Evolutionary conservation across 2,113 vertebrate species (phyloP).

Genomic region (Micromys minutus): DNA sequence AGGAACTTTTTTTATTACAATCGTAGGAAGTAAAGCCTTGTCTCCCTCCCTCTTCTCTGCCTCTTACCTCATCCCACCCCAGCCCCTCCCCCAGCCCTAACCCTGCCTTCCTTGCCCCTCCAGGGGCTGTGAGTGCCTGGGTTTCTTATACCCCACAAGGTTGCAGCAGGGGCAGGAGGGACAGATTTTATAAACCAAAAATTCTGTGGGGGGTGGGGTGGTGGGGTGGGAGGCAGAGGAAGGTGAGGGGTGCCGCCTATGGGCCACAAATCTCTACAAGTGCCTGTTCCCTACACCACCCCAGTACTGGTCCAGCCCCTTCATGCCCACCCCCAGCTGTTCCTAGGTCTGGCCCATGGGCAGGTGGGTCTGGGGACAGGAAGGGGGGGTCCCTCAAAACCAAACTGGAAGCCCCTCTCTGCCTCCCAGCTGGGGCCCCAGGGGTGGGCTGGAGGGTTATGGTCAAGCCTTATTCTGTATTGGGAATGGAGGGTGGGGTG

Average conservation of each 20-base stretch:
- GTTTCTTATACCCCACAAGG: slow-evolving; percentile 67
- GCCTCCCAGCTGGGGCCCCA: slow-evolving; percentile 66
- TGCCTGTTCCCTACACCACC: slow-evolving; percentile 71
- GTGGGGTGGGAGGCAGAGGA: slow-evolving; percentile 18
- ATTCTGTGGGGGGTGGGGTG: slow-evolving; percentile 56
- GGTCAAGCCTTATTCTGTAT: slow-evolving; percentile 80
- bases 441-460: slow-evolving; percentile 55
- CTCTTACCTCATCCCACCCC: slow-evolving; percentile 9
- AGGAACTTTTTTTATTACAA: slow-evolving; percentile 79
- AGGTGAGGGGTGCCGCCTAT: slow-evolving; percentile 62
- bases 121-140: slow-evolving; percentile 78
- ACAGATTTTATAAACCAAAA: slow-evolving; percentile 79
- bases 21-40: slow-evolving; percentile 80
- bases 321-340: slow-evolving; percentile 57
- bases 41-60: slow-evolving; percentile 60
- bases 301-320: slow-evolving; percentile 45
- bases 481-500: slow-evolving; percentile 58
- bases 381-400: slow-evolving; percentile 63
- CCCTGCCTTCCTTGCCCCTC: slow-evolving; percentile 75
- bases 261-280: slow-evolving; percentile 78
- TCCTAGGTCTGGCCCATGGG: slow-evolving; percentile 71
- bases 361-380: slow-evolving; percentile 19
- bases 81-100: not conserved
- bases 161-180: slow-evolving; percentile 65
- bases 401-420: slow-evolving; percentile 75